A percentile compares a stretch with the other conserved stretches of the same genome.
Evolutionary conservation across 2,888 invertebrate species (phyloP).

Genomic region (Xylota segnis): DNA sequence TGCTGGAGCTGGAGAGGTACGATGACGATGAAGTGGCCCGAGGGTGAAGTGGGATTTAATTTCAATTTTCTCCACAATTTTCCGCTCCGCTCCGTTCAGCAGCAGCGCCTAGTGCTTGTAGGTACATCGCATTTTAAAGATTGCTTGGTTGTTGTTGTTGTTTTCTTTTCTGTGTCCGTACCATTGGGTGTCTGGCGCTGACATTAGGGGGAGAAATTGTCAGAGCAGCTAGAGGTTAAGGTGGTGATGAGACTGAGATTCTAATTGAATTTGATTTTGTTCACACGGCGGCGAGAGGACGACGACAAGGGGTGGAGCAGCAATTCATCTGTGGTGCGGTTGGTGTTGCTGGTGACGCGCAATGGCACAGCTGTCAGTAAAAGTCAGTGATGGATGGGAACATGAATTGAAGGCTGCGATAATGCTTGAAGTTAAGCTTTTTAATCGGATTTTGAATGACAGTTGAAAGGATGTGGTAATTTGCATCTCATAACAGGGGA

Average conservation of each 20-base stretch:
- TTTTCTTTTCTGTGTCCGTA: neutral
- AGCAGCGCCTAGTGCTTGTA: neutral
- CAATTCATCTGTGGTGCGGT: neutral
- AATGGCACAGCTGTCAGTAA: constrained; percentile 9
- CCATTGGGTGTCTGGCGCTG: constrained; percentile 61
- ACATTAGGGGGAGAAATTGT: constrained; percentile 9
- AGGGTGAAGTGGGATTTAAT: constrained; percentile 50
- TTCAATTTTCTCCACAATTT: constrained; percentile 62
- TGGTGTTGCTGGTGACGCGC: neutral
- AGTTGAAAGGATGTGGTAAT: constrained; percentile 4
- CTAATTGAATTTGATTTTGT: constrained; percentile 64
- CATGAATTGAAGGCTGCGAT: too few relatives aligned
- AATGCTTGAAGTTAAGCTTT: neutral
- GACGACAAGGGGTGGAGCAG: constrained; percentile 4
- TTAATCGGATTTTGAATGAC: neutral
- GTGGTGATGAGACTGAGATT: constrained; percentile 30
- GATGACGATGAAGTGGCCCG: constrained; percentile 23
- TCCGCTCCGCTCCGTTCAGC: constrained; percentile 30
- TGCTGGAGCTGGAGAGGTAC: neutral
- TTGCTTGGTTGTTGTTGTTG: neutral
- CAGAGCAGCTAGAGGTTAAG: constrained; percentile 34
- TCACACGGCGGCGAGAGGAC: constrained; percentile 22
- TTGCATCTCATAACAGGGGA: neutral
- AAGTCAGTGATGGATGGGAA: constrained; percentile 8
- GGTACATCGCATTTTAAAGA: constrained; percentile 1